Percentiles rank a stretch among this genome's conserved stretches.
Conservation (phyloP, 2,797 vertebrate species). For the Bradypodion pumilum region DNA sequence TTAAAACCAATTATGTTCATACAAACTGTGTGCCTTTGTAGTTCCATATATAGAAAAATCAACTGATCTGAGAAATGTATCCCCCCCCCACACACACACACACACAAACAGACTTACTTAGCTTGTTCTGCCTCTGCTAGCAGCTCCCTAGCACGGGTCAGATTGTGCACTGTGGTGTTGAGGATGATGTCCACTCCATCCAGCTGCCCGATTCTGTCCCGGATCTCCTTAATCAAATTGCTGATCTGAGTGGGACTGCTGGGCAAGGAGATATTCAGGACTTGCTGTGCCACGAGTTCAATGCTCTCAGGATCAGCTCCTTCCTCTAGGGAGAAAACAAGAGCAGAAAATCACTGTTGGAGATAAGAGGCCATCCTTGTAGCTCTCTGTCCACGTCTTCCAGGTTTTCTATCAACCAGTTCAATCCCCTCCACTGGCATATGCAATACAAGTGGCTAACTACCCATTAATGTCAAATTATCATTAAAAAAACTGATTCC, state of each 20-base stretch:
- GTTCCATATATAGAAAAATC: too few species aligned
- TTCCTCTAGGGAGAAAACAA: slow-evolving; percentile 77
- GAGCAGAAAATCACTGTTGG: neutral
- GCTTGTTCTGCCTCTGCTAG: slow-evolving; percentile 77
- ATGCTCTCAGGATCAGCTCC: slow-evolving; percentile 88
- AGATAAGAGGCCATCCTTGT: neutral
- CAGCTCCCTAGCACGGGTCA: slow-evolving; percentile 76
- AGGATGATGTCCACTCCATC: slow-evolving; percentile 75
- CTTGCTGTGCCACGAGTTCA: slow-evolving; percentile 82
- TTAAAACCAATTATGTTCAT: neutral
- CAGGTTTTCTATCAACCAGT: neutral
- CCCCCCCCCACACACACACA: too few species aligned
- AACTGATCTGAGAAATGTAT: neutral
- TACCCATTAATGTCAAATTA: too few species aligned
- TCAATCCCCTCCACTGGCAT: too few species aligned
- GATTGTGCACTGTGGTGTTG: slow-evolving; percentile 75
- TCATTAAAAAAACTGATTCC: too few species aligned
- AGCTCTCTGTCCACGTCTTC: neutral
- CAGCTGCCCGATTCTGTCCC: slow-evolving; percentile 77
- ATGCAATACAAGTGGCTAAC: neutral
- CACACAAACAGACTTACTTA: too few species aligned
- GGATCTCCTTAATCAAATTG: slow-evolving; percentile 78
- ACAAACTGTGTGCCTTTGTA: neutral
- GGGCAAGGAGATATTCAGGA: slow-evolving; percentile 83
- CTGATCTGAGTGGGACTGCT: slow-evolving; percentile 72